Evolutionary conservation across 2,888 invertebrate genomes (phyloP), one percentile per base, ranked within the genome.

Genomic region (Oscheius onirici): DNA sequence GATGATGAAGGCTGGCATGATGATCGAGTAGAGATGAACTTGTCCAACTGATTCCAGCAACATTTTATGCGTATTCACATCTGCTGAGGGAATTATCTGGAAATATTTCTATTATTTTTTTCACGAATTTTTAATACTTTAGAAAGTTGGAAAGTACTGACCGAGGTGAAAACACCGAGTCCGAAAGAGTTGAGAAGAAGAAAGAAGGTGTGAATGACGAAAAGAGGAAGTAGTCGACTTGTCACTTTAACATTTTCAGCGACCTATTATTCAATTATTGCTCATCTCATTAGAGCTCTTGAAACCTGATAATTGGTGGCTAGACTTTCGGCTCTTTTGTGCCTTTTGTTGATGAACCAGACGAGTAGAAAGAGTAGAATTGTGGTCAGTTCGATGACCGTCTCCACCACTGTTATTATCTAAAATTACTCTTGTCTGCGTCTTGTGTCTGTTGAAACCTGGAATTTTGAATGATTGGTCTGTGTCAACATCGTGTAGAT

Each of bases 401-500:
- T 43, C 15, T 60, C 60, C 8, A 43, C 3, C 15, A 40, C 17
- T 2, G 40, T 22, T 17, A 60, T 40, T n/a, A 60, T 11, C 60
- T 60, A 22, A 20, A 11, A 49, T 1, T 20, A 49, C 17, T 3
- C 17, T 43, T 11, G n/a, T 3, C 11, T 55, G 6, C 24, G 11
- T 15, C 8, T 46, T 3, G 3, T 5, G 46, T 46, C 22, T n/a
- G 2, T 15, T 41, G 10, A 3, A 40, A 68, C 68, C 68, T 68
- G 68, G 26, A 54, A 68, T 51, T 44, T 54, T 5, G 17, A 6
- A 11, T 17, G 28, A 41, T 68, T 68, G 1, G 44, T 44, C 34
- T 20, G 41, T n/a, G 68, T 68, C 51, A 44, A 34, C 55, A 68
- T 49, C 17, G 68, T 68, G 20, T 68, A 68, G 10, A 55, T 68